Percentiles rank a stretch among this genome's conserved stretches.
Evolutionary conservation across 2,113 vertebrate species (phyloP).

Genomic region (Ibidorhyncha struthersii): DNA sequence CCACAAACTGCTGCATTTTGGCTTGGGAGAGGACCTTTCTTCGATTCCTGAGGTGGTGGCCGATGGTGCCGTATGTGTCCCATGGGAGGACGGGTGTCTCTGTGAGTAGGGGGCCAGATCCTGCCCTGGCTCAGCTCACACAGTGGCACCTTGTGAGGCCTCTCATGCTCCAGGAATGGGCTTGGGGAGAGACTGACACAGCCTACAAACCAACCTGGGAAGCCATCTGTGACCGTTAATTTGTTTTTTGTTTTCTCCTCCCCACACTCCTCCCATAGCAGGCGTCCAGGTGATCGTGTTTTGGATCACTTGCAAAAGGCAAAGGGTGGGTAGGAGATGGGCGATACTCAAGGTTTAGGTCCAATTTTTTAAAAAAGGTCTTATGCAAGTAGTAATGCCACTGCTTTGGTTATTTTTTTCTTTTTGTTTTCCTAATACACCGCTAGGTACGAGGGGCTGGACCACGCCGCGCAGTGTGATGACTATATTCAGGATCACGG

Average conservation of each 20-base stretch:
- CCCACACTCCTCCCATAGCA: background rate
- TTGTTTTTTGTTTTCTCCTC: background rate
- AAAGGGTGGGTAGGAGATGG: background rate
- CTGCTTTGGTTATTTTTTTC: background rate
- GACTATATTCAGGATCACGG: constrained; percentile 66
- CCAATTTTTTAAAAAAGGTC: background rate
- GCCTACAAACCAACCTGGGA: background rate
- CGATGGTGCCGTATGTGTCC: background rate
- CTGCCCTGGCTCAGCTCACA: background rate
- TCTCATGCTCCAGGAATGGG: background rate
- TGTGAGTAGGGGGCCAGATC: background rate
- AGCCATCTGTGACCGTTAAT: background rate
- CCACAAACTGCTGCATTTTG: background rate
- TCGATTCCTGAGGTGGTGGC: background rate
- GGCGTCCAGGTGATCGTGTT: background rate
- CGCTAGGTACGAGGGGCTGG: constrained; percentile 80
- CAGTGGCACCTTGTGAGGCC: background rate
- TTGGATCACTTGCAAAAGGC: background rate
- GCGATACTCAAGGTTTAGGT: rapidly evolving
- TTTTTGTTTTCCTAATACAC: background rate
- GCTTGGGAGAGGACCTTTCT: background rate
- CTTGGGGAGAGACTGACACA: background rate
- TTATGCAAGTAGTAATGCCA: background rate
- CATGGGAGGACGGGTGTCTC: background rate
- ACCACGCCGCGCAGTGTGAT: constrained; percentile 65